These are phyloP conservation scores for Theodoxus fluviatilis DNA, from an alignment of 2,888 invertebrate genomes.

Conservation along the genomic window DNA sequence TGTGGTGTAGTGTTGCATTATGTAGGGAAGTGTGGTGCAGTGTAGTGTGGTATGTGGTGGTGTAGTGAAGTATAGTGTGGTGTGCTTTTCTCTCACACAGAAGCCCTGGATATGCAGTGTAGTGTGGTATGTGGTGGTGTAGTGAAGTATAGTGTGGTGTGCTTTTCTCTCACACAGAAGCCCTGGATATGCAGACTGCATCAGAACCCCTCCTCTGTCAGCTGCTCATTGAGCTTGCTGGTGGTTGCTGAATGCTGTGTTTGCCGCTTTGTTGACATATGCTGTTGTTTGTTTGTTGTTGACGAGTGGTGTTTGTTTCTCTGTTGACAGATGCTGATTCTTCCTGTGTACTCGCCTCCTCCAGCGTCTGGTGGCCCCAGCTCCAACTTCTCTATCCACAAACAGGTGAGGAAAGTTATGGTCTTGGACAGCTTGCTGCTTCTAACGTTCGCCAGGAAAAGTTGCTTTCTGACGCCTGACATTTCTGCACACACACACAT, in stretches of 20 bases:
- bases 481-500: too few relatives aligned
- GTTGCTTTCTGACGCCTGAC: too few relatives aligned
- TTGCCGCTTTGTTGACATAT: too few relatives aligned
- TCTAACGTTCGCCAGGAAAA: neutral
- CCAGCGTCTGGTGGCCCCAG: slow-evolving; percentile 36
- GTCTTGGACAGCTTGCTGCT: neutral
- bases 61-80: neutral
- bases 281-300: too few relatives aligned
- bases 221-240: too few relatives aligned
- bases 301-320: slow-evolving; percentile 30
- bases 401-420: slow-evolving; percentile 50
- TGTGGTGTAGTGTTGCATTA: neutral
- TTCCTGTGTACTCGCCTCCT: slow-evolving; percentile 58
- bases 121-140: too few relatives aligned
- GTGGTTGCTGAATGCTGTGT: too few relatives aligned
- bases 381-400: slow-evolving; percentile 60
- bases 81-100: neutral
- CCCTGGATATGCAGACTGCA: too few relatives aligned
- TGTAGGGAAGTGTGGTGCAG: neutral
- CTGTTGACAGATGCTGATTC: slow-evolving; percentile 64
- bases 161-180: neutral
- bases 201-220: too few relatives aligned
- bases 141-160: neutral
- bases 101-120: too few relatives aligned
- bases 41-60: too few relatives aligned